Evolutionary conservation across 2,113 vertebrate species (phyloP).

Genomic region (Sphyrna mokarran): DNA sequence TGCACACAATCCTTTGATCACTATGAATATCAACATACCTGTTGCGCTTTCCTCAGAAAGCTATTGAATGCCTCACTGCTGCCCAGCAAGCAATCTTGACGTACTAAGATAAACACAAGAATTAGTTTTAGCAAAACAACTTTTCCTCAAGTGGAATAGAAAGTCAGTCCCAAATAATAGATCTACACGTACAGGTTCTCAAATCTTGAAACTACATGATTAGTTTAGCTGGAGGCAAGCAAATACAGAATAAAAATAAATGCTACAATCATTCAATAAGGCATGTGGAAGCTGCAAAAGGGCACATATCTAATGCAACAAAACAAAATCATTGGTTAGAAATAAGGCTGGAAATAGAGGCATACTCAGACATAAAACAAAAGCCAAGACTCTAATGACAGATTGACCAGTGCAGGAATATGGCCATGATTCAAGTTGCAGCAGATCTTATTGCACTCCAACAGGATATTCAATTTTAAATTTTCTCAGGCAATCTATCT

Average conservation of each 20-base stretch:
- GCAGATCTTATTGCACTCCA: not conserved
- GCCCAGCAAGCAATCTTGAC: slow-evolving; percentile 85
- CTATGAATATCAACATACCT: slow-evolving; percentile 58
- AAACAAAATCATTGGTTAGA: not conserved
- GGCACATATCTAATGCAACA: not conserved
- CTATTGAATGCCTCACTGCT: slow-evolving; percentile 90
- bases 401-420: not conserved
- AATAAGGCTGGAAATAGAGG: not conserved
- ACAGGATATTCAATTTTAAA: not conserved
- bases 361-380: not conserved
- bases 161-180: not conserved
- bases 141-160: not conserved
- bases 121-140: not conserved
- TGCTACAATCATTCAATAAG: not conserved
- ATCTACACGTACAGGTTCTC: not conserved
- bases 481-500: not conserved
- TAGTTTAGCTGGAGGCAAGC: not conserved
- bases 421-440: not conserved
- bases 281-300: not conserved
- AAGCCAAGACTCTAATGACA: not conserved
- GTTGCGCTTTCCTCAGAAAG: slow-evolving; percentile 90
- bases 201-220: not conserved
- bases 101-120: slow-evolving; percentile 59
- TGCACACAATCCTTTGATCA: not conserved
- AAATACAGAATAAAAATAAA: not conserved